These are phyloP conservation scores for Micromussa lordhowensis DNA, from an alignment of 92 coral and sea anemone genomes.

Conservation along the genomic window DNA sequence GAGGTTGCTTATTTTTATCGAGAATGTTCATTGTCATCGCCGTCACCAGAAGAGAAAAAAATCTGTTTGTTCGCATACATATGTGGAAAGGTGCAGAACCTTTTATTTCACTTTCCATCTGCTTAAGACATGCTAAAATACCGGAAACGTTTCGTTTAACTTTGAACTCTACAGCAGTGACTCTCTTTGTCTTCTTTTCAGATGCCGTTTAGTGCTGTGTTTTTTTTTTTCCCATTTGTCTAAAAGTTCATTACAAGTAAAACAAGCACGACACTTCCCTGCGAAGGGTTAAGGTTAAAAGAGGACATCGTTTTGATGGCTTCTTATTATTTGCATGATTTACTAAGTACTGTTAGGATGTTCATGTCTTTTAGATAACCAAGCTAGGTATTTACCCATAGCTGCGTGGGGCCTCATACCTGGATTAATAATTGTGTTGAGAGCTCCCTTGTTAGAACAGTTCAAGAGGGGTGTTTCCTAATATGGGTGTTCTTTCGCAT, in stretches of 20 bases:
- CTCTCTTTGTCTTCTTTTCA: neutral
- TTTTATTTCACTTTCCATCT: neutral
- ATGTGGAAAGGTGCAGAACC: neutral
- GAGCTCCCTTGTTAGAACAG: neutral
- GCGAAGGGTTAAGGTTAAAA: too few species aligned
- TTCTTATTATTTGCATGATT: neutral
- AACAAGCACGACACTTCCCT: too few species aligned
- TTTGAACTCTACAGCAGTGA: neutral
- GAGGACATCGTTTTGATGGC: too few species aligned
- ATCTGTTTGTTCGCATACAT: neutral
- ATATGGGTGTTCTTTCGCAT: neutral
- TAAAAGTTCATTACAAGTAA: too few species aligned
- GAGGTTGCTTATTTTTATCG: neutral
- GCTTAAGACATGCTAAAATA: neutral
- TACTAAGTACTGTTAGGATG: neutral
- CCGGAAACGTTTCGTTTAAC: neutral
- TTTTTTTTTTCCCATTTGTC: too few species aligned
- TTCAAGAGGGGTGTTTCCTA: neutral
- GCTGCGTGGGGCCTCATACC: constrained; percentile 1
- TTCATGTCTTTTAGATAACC: neutral
- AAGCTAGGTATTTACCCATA: neutral
- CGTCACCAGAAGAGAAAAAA: neutral
- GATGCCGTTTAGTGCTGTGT: neutral
- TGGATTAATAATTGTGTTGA: neutral
- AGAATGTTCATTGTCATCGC: neutral